These are phyloP conservation scores for Micrasema minimum DNA, from an alignment of 1,140 invertebrate species.

Conservation along the genomic window DNA sequence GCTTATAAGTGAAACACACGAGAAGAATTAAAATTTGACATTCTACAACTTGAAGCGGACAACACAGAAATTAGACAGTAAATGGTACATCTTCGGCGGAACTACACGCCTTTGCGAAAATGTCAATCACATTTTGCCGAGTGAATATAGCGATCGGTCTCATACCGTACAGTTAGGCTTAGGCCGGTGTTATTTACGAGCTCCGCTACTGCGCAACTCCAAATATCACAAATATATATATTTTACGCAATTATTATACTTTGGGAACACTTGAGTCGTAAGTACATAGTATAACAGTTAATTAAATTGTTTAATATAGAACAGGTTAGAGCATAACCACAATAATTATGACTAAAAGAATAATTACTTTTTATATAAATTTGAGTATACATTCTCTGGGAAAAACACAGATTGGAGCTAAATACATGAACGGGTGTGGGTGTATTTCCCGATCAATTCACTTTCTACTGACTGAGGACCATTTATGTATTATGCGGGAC, in stretches of 20 bases:
- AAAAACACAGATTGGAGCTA: slow-evolving; percentile 50
- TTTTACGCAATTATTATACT: slow-evolving; percentile 14
- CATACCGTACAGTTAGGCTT: not conserved
- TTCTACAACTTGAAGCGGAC: slow-evolving; percentile 52
- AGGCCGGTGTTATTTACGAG: not conserved
- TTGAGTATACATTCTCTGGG: slow-evolving; percentile 47
- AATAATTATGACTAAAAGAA: slow-evolving; percentile 51
- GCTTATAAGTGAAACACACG: slow-evolving; percentile 53
- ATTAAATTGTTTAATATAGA: slow-evolving; percentile 51
- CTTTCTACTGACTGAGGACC: too few relatives aligned
- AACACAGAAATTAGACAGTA: slow-evolving; percentile 52
- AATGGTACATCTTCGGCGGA: slow-evolving; percentile 51
- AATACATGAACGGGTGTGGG: slow-evolving; percentile 40
- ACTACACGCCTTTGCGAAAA: slow-evolving; percentile 48
- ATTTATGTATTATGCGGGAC: not conserved
- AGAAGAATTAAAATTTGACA: slow-evolving; percentile 50
- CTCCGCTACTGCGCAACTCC: not conserved
- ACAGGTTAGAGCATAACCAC: slow-evolving; percentile 51
- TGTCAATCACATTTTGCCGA: slow-evolving; percentile 32
- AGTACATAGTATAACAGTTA: slow-evolving; percentile 50
- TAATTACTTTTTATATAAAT: slow-evolving; percentile 44
- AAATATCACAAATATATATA: slow-evolving; percentile 13
- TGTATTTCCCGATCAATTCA: too few relatives aligned
- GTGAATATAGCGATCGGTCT: slow-evolving; percentile 6
- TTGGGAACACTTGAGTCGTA: slow-evolving; percentile 39